These are phyloP conservation scores for Sinohyriopsis cumingii DNA, from an alignment of 2,888 invertebrate species.

Conservation along the genomic window DNA sequence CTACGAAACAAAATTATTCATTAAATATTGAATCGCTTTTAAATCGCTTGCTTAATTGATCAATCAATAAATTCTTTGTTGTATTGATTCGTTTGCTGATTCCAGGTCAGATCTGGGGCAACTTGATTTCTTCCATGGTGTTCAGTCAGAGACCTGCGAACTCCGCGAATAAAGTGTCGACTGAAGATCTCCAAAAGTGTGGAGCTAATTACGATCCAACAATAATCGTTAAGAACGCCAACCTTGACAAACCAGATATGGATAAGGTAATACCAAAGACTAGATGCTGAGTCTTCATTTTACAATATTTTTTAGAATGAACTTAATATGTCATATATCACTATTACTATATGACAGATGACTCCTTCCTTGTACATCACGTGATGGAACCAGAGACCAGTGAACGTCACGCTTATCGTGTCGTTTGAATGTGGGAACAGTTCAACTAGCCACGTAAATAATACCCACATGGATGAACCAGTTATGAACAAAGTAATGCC, in stretches of 20 bases:
- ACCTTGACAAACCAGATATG: conserved; percentile 84
- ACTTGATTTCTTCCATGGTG: conserved; percentile 76
- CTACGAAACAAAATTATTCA: too few relatives aligned
- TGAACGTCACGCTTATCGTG: too few relatives aligned
- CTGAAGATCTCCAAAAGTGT: conserved; percentile 39
- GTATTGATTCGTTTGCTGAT: background rate
- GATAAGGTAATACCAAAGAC: conserved; percentile 62
- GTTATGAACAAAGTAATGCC: too few relatives aligned
- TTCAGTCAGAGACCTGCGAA: conserved; percentile 23
- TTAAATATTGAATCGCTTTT: too few relatives aligned
- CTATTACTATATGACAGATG: background rate
- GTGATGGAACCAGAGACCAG: too few relatives aligned
- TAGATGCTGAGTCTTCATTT: too few relatives aligned
- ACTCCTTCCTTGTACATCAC: background rate
- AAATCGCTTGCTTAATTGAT: too few relatives aligned
- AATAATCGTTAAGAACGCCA: conserved; percentile 69
- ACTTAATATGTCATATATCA: background rate
- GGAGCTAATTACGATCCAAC: conserved; percentile 69
- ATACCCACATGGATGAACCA: too few relatives aligned
- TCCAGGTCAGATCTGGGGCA: conserved; percentile 94
- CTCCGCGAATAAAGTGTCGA: background rate
- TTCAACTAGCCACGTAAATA: too few relatives aligned
- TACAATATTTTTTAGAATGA: too few relatives aligned
- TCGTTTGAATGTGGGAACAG: too few relatives aligned
- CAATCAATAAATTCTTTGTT: too few relatives aligned